These are phyloP conservation scores for Cheilosia scutellata DNA, from an alignment of 2,888 invertebrate genomes.

Conservation along the genomic window DNA sequence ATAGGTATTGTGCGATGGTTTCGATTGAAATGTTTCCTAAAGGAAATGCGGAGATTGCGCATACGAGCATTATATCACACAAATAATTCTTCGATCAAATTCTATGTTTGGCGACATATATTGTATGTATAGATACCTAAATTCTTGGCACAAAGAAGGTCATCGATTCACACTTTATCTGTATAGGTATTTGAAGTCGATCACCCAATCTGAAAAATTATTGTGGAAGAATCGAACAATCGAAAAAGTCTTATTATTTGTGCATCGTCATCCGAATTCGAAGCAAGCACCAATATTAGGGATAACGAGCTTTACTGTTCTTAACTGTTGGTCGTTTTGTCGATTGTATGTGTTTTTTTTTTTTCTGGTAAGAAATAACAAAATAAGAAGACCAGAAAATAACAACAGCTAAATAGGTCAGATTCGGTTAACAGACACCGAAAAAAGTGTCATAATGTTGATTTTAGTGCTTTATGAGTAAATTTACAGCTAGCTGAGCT, in stretches of 20 bases:
- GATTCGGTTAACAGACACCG: conserved; percentile 49
- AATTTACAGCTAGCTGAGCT: conserved; percentile 43
- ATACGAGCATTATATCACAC: not conserved
- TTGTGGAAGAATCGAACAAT: conserved; percentile 53
- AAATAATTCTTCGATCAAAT: too few relatives aligned
- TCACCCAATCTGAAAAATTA: conserved; percentile 63
- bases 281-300: conserved; percentile 54
- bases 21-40: conserved; percentile 1
- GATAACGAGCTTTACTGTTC: conserved; percentile 70
- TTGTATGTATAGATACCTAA: not conserved
- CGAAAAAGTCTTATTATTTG: conserved; percentile 42
- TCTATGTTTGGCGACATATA: not conserved
- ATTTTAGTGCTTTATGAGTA: conserved; percentile 64
- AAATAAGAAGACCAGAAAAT: conserved; percentile 29
- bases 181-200: conserved; percentile 25
- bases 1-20: not conserved
- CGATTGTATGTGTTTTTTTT: conserved; percentile 23
- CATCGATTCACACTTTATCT: conserved; percentile 45
- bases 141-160: conserved; percentile 30
- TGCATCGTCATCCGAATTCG: conserved; percentile 59
- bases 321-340: conserved; percentile 17
- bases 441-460: conserved; percentile 61
- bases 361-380: conserved; percentile 1
- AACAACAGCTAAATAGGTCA: conserved; percentile 67
- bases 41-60: not conserved